Conservation (phyloP, 64 coral and sea anemone genomes). For the Exaiptasia diaphana region DNA sequence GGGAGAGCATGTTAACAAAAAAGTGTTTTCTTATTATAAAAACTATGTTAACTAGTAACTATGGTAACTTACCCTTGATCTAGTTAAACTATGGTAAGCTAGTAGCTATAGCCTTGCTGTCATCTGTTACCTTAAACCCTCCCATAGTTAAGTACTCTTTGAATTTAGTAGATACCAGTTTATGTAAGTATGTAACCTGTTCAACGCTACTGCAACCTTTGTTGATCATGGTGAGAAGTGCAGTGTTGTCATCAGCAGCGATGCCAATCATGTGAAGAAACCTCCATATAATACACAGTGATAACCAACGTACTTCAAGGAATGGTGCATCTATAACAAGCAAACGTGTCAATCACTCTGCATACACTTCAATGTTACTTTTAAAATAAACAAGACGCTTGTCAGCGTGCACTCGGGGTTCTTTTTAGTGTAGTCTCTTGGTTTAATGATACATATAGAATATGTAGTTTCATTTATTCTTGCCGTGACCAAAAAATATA, state of each 20-base stretch:
- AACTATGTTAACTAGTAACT: too few relatives aligned
- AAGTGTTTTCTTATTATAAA: too few relatives aligned
- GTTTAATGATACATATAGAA: too few relatives aligned
- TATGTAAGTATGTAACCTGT: conserved; percentile 18
- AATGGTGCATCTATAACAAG: conserved; percentile 42
- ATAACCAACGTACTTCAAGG: conserved; percentile 61
- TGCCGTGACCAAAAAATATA: too few relatives aligned
- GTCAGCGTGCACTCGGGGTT: too few relatives aligned
- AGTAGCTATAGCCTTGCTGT: too few relatives aligned
- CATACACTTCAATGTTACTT: neutral
- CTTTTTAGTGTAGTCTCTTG: too few relatives aligned
- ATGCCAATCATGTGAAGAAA: conserved; percentile 52
- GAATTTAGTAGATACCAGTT: neutral
- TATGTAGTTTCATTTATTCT: too few relatives aligned
- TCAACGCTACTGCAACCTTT: conserved; percentile 40
- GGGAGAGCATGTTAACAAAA: too few relatives aligned
- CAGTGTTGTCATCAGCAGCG: neutral
- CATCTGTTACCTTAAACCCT: neutral
- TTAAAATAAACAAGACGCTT: too few relatives aligned
- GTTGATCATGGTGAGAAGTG: conserved; percentile 22
- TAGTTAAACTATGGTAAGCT: too few relatives aligned
- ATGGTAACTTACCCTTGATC: too few relatives aligned
- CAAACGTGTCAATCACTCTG: neutral
- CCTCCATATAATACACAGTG: conserved; percentile 49
- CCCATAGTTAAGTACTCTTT: neutral